Base-by-base conservation (phyloP, 2,797 vertebrate genomes). In the Etheostoma perlongum region DNA sequence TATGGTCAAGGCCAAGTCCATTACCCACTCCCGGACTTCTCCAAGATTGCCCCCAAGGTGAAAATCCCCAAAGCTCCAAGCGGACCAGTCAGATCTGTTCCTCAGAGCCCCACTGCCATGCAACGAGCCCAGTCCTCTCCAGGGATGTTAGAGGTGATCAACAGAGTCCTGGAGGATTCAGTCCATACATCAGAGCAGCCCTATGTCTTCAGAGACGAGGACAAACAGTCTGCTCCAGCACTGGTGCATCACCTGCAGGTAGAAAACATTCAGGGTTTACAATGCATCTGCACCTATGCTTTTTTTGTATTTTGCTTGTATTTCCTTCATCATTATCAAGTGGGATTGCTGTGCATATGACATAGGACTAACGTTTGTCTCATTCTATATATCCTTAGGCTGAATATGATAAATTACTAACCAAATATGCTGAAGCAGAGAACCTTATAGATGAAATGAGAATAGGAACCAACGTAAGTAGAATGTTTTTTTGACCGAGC, bases 1-100 rank as follows among this genome's bases (percentile, higher is more conserved):
- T 94, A 94, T 0, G 88, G 93, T 51, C 95, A 95, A 87, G 90
- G 92, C 44, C 93, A 96, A 88, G 92, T 95, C 85, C 94, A 93
- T 81, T 96, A 89, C 53, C 93, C 84, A 1, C 89, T 92, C 30
- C 94, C 95, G 9, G 91, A 96, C 85, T 95, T 96, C 84, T 95
- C 95, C 51, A 88, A 96, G 83, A 88, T 95, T 78, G 75, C 90
- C 69, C 85, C 96, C 10, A 95, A 96, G 87, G 91, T 95, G 19
- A 92, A 94, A 93, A 94, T 95, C 79, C 94, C 94, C 33, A 95
- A 95, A 93, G 79, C 57, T 48, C 74, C 84, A 54, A 87, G 65
- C 73, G 65, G 77, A 69, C 72, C 64, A 2, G 10, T 44, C 47
- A 91, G 77, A 76, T 67, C 88, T 47, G 62, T 83, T 67, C 92